phyloP scores from a whole-genome alignment of 2,888 invertebrate species.

The Amorpha juglandis region DNA sequence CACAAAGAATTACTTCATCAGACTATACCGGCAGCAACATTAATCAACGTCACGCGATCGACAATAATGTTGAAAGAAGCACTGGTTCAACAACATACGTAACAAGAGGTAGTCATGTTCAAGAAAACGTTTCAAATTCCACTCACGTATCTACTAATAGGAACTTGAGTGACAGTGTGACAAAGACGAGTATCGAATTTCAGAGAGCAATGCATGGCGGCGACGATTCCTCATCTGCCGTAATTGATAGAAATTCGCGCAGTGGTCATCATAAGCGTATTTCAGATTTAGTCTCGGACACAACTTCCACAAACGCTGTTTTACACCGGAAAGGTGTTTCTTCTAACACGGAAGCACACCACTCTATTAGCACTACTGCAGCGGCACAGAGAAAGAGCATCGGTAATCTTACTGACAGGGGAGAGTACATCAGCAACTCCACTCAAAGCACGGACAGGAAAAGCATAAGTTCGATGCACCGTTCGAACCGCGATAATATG shows the following conservation, averaged over 20 bases:
- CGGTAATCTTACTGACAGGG: conserved; percentile 90
- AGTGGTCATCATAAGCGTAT: conserved; percentile 88
- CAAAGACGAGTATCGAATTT: conserved; percentile 82
- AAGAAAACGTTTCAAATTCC: conserved; percentile 56
- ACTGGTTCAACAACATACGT: conserved; percentile 43
- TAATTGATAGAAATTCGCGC: conserved; percentile 60
- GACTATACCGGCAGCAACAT: conserved; percentile 47
- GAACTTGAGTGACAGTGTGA: conserved; percentile 74
- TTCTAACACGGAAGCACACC: conserved; percentile 88
- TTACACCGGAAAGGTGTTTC: conserved; percentile 89
- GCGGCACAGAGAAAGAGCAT: conserved; percentile 92
- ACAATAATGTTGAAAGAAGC: conserved; percentile 47
- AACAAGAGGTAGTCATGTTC: conserved; percentile 50
- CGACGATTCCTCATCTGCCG: conserved; percentile 44
- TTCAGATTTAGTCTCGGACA: conserved; percentile 89
- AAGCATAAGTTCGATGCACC: conserved; percentile 91
- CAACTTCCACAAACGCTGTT: conserved; percentile 90
- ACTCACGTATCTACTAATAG: conserved; percentile 66
- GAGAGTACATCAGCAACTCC: conserved; percentile 87
- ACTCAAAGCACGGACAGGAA: conserved; percentile 88
- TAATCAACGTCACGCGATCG: conserved; percentile 40
- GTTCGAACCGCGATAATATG: conserved; percentile 85
- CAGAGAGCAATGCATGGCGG: conserved; percentile 79
- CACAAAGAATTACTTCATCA: conserved; percentile 55
- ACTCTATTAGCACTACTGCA: conserved; percentile 89